A percentile compares a stretch with the other conserved stretches of the same genome.
These are phyloP conservation scores for Siphlonurus alternatus DNA, from an alignment of 2,888 invertebrate genomes.

Conservation along the genomic window DNA sequence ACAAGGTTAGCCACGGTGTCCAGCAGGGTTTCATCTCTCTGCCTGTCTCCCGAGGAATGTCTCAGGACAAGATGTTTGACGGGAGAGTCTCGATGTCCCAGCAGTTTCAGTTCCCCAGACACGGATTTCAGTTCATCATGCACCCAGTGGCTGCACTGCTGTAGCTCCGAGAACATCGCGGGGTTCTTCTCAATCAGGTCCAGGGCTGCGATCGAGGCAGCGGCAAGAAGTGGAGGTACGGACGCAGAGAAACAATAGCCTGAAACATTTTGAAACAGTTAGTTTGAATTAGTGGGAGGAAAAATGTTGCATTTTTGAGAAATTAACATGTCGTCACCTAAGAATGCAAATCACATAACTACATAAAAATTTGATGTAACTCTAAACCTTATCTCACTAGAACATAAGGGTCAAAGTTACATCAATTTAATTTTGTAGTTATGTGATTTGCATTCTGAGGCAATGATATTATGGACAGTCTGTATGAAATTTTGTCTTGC, in stretches of 20 bases:
- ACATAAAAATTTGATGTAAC: no score
- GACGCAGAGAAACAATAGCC: constrained; percentile 97
- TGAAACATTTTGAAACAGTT: constrained; percentile 18
- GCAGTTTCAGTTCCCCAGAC: constrained; percentile 29
- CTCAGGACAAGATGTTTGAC: constrained; percentile 55
- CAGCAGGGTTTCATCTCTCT: constrained; percentile 35
- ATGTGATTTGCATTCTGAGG: no score
- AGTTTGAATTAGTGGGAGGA: no score
- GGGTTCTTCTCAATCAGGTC: constrained; percentile 54
- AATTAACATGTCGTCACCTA: no score
- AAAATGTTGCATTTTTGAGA: no score
- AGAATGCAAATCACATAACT: no score
- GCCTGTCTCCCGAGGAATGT: constrained; percentile 21
- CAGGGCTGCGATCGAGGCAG: constrained; percentile 68
- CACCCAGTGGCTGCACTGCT: constrained; percentile 36
- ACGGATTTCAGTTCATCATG: constrained; percentile 32
- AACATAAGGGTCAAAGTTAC: no score
- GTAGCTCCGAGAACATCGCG: constrained; percentile 40
- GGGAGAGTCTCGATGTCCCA: constrained; percentile 48
- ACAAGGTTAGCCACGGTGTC: constrained; percentile 41
- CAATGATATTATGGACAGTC: neutral
- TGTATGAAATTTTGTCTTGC: neutral
- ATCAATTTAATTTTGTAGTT: no score
- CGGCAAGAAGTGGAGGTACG: constrained; percentile 76
- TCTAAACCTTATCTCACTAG: no score